Evolutionary conservation across 2,113 vertebrate genomes (phyloP), one percentile per base, ranked within the genome.

Genomic region (Psilopsiagon aymara): DNA sequence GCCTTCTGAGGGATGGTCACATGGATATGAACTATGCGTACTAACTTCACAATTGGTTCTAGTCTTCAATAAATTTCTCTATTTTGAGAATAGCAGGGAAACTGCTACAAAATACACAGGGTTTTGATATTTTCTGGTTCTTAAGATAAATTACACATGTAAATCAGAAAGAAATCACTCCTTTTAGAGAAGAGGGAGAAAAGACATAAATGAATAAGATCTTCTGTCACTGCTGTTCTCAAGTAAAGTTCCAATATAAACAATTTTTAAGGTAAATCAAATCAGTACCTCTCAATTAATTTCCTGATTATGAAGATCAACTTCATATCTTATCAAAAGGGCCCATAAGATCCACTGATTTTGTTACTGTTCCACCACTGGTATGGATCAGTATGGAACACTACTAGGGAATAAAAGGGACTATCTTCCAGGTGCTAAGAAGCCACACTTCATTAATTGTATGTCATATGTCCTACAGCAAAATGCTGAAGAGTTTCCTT

Each of bases 101-200:
- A 59, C 20, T 86, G 43, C 69, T 88, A 53, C 10, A 47, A 79
- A 67, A 67, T 39, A 39, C 13, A 77, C 39, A 82, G 16, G 1
- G 14, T 17, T 84, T 91, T 82, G 44, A 90, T 92, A 29, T 94
- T 96, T 92, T 95, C 62, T 64, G 57, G 59, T 77, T 63, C 69
- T 79, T 93, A 41, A 82, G 33, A 77, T 70, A 51, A 89, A 70
- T 93, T 92, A 81, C 11, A 11, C 11, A 44, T 39, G 68, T 33
- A 79, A 84, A 91, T 95, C 37, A 79, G 62, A 83, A 92, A 73
- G 11, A 64, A 69, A 82, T 86, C 41, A 55, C 81, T 70, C 24
- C 35, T 44, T 87, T 94, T 92, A 27, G 75, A 75, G 55, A 91
- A 37, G 37, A 35, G 27, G 24, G 33, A 88, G 62, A 17, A 57